Base-by-base conservation (phyloP, 2,113 vertebrate genomes). In the Prunella fulvescens region DNA sequence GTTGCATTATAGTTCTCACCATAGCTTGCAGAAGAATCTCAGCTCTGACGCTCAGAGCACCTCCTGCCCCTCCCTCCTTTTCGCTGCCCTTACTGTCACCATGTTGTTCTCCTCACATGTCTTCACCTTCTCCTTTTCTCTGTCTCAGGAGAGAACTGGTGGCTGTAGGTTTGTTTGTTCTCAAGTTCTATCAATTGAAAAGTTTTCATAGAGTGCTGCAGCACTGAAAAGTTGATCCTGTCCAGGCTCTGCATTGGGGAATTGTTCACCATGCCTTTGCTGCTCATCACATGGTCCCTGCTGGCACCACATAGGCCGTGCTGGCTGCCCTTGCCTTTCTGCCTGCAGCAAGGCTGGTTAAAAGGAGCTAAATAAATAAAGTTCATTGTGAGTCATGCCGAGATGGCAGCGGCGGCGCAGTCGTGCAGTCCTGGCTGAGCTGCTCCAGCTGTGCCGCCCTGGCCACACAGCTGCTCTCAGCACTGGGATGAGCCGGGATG, bases 41-140 rank as follows among this genome's bases (percentile, higher is more conserved):
- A 33, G 16, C 44, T 77, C 35, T 3, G 4, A 74, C 0, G 1
- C 12, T 3, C 3, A 0, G 28, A 48, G 44, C 35, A 48, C 73
- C n/a, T 58, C 11, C 19, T 28, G 19, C 24, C 9, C 9, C 19
- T 60, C 56, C n/a, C 16, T 60, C 28, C 56, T 60, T 47, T 47
- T 48, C 72, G 31, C 7, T 31, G 28, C 15, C n/a, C 44, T 39
- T 14, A 11, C 9, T 31, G 22, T 31, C 2, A 1, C 44, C 9
- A 4, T 19, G 6, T 31, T 31, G n/a, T 48, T 60, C 44, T 39
- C 26, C 35, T 76, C 73, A 39, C 4, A 0, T 8, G 4, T 19
- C 28, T 60, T 48, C n/a, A 24, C 15, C 11, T 61, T 76, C 48
- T 29, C 8, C 8, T 48, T 60, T 39, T 25, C 73, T 77, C 28